These are phyloP conservation scores for Typhlichthys subterraneus DNA, from an alignment of 2,797 vertebrate species.

Conservation along the genomic window DNA sequence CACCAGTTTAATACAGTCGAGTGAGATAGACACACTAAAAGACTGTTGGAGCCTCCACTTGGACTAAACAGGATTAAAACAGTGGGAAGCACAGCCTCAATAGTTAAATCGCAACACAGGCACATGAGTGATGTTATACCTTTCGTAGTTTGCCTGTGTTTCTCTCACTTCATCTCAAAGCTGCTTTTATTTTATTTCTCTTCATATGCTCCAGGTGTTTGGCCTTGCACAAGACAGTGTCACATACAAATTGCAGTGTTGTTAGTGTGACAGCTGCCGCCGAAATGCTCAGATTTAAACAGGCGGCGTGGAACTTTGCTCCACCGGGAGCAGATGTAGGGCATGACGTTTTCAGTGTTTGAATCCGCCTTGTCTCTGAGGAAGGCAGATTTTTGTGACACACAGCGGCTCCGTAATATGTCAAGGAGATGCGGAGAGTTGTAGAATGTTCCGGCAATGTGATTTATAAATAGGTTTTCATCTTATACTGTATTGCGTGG, in stretches of 20 bases:
- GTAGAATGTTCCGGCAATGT: constrained; percentile 15
- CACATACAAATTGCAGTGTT: neutral
- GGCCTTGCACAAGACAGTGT: neutral
- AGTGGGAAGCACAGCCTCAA: neutral
- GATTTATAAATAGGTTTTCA: constrained; percentile 22
- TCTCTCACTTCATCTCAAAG: neutral
- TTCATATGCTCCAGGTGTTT: too few species aligned
- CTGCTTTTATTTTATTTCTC: neutral
- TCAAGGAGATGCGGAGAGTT: constrained; percentile 38
- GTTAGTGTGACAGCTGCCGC: neutral
- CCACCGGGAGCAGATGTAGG: constrained; percentile 13
- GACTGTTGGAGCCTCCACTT: neutral
- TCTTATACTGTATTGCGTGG: neutral
- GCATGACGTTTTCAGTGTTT: neutral
- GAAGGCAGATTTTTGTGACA: constrained; percentile 28
- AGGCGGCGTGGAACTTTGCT: constrained; percentile 29
- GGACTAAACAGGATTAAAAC: neutral
- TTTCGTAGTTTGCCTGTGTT: neutral
- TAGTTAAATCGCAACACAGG: too few species aligned
- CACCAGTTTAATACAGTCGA: constrained; percentile 17
- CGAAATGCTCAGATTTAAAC: neutral
- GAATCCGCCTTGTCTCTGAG: neutral
- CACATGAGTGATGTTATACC: neutral
- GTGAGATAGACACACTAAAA: neutral
- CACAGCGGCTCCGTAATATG: constrained; percentile 40